Evolutionary conservation across 2,888 invertebrate genomes (phyloP).

Genomic region (Ametastegia equiseti): DNA sequence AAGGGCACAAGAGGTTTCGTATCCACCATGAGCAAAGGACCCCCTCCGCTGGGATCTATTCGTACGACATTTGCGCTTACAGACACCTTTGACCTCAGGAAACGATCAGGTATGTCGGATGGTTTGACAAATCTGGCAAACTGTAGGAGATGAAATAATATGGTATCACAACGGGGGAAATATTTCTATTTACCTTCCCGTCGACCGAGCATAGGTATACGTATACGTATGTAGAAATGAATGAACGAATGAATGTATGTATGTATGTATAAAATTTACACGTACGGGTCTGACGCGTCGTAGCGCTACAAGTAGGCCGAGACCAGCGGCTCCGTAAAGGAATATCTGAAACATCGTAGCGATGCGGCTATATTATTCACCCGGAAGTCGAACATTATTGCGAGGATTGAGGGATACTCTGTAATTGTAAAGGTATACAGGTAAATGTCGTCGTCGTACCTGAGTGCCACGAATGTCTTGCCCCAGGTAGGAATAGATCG

Average conservation of each 20-base stretch:
- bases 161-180: too few species aligned
- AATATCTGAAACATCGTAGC: conserved; percentile 78
- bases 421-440: not conserved
- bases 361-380: conserved; percentile 38
- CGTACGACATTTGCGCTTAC: conserved; percentile 77
- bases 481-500: not conserved
- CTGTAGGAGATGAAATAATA: conserved; percentile 71
- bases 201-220: not conserved
- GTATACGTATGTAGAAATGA: not conserved
- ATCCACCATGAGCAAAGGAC: conserved; percentile 77
- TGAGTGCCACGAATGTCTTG: conserved; percentile 19
- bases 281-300: conserved; percentile 81
- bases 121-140: conserved; percentile 82
- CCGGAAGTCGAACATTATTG: not conserved
- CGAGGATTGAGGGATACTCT: too few species aligned
- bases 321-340: conserved; percentile 80
- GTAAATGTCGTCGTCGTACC: not conserved
- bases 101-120: conserved; percentile 79
- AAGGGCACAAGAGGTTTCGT: conserved; percentile 79
- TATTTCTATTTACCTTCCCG: not conserved
- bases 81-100: conserved; percentile 77
- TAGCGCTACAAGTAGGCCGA: conserved; percentile 78
- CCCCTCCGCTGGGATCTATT: conserved; percentile 78
- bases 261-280: conserved; percentile 55
- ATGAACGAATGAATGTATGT: too few species aligned